Conservation (phyloP, 2,113 vertebrate species). For the Chionis minor region DNA sequence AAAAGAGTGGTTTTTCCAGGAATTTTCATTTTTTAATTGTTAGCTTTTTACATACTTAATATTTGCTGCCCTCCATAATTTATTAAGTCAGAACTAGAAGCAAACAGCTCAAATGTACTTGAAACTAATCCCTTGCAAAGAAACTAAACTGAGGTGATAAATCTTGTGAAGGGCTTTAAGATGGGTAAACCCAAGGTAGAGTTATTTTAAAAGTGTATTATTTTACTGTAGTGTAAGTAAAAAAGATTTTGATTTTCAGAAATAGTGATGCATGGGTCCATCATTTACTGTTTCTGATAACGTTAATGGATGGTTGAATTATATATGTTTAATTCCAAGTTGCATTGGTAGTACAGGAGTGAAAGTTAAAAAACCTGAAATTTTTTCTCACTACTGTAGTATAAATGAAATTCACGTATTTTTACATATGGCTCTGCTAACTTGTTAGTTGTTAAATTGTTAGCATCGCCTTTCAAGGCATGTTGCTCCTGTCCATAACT, state of each 20-base stretch:
- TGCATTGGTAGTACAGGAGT: neutral
- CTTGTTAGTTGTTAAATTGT: neutral
- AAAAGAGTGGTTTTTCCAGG: neutral
- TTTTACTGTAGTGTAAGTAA: neutral
- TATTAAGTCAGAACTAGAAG: neutral
- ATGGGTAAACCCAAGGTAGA: neutral
- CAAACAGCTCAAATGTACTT: neutral
- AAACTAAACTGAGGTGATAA: neutral
- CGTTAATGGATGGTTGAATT: neutral
- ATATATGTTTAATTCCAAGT: neutral
- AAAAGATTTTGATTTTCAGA: neutral
- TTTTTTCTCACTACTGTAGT: neutral
- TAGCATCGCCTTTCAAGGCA: neutral
- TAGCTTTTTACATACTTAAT: conserved; percentile 47
- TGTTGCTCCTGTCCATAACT: neutral
- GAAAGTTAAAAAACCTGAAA: neutral
- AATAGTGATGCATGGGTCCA: neutral
- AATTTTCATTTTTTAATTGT: neutral
- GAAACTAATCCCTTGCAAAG: conserved; percentile 1
- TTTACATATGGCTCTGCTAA: neutral
- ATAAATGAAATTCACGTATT: neutral
- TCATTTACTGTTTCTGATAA: neutral
- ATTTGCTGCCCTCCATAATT: neutral
- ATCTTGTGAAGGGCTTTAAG: neutral
- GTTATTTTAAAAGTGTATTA: neutral